Evolutionary conservation across 2,797 vertebrate species (phyloP).

Genomic region (Craterocephalus amniculus): DNA sequence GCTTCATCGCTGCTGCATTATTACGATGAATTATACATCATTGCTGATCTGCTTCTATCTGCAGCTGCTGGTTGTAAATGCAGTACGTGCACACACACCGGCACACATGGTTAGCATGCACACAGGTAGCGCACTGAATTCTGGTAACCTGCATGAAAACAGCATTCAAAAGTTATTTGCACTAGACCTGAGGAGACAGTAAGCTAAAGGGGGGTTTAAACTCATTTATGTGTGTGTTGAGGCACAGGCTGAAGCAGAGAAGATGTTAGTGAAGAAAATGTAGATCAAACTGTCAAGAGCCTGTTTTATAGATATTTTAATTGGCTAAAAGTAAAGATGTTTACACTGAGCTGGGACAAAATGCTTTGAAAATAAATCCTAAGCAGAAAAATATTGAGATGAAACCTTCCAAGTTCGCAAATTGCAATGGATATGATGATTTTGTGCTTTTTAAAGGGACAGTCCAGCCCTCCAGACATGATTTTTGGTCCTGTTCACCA

Average conservation of each 20-base stretch:
- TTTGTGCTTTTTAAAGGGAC: neutral
- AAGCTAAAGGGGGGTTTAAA: constrained; percentile 2
- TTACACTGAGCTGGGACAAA: constrained; percentile 1
- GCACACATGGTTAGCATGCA: constrained; percentile 8
- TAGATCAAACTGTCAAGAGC: constrained; percentile 3
- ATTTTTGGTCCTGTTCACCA: neutral
- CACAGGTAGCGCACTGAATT: constrained; percentile 35
- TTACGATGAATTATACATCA: constrained; percentile 76
- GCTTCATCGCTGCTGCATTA: constrained; percentile 72
- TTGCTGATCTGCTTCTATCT: constrained; percentile 66
- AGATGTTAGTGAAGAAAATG: constrained; percentile 1
- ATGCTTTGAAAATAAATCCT: neutral
- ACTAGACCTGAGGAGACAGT: constrained; percentile 30
- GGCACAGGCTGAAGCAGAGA: neutral
- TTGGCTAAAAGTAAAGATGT: constrained; percentile 1
- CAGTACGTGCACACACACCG: neutral
- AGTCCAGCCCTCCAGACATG: neutral
- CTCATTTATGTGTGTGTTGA: neutral
- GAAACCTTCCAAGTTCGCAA: too few species aligned
- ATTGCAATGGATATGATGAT: neutral
- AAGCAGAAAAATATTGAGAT: too few species aligned
- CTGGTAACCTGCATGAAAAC: constrained; percentile 45
- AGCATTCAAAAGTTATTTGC: constrained; percentile 64
- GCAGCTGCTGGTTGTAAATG: constrained; percentile 40
- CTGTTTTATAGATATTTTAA: constrained; percentile 1